Conservation (phyloP, 2,888 invertebrate species). For the Pediacus dermestoides region DNA sequence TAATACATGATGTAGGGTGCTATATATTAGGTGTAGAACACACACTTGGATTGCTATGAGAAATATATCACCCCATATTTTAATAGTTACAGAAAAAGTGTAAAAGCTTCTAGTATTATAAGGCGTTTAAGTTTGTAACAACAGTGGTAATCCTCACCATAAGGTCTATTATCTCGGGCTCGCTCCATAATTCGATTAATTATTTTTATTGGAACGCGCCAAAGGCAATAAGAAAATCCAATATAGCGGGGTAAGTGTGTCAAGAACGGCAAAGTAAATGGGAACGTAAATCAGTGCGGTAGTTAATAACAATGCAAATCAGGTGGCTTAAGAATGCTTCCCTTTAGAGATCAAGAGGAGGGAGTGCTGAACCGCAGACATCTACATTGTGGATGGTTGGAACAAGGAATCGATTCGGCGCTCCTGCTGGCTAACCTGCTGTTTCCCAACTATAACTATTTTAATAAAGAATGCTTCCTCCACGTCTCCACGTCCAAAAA, state of each 20-base stretch:
- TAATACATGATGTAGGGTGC: conserved; percentile 42
- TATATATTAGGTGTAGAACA: conserved; percentile 36
- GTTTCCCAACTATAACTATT: conserved; percentile 9
- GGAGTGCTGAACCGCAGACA: conserved; percentile 10
- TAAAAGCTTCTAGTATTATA: too few relatives aligned
- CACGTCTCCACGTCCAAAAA: too few relatives aligned
- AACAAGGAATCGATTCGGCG: conserved; percentile 10
- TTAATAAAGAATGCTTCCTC: conserved; percentile 9
- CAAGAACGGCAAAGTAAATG: conserved; percentile 11
- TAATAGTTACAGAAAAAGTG: too few relatives aligned
- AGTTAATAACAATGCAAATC: conserved; percentile 48
- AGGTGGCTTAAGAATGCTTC: conserved; percentile 37
- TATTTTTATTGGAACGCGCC: too few relatives aligned
- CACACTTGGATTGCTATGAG: conserved; percentile 27
- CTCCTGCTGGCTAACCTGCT: conserved; percentile 9
- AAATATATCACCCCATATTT: conserved; percentile 26
- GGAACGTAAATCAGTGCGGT: conserved; percentile 38
- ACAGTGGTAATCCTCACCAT: too few relatives aligned
- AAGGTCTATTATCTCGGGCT: too few relatives aligned
- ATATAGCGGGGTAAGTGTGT: conserved; percentile 7
- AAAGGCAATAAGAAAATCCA: conserved; percentile 7
- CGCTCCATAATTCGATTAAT: too few relatives aligned
- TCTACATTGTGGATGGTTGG: conserved; percentile 6
- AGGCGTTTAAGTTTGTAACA: too few relatives aligned
- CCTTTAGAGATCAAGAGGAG: conserved; percentile 7